Percentiles rank a stretch among this genome's conserved stretches.
Conservation (phyloP, 2,888 invertebrate species). For the Corbicula japonica region DNA sequence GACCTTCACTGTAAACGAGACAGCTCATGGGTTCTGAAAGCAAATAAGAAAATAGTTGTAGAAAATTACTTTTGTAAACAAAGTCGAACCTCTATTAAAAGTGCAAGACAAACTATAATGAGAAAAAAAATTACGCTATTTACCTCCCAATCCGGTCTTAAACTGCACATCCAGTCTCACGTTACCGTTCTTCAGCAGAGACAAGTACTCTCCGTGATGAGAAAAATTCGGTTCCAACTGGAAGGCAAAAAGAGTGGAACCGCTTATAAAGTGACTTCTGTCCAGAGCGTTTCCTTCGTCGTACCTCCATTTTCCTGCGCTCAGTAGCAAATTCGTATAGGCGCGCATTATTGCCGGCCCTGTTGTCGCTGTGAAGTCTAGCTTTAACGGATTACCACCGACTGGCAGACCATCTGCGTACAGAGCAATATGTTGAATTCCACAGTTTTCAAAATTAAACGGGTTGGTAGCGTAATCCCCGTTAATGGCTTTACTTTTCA, state of each 20-base stretch:
- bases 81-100: neutral
- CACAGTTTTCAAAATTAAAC: constrained; percentile 21
- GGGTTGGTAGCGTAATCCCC: constrained; percentile 39
- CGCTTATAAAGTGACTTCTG: constrained; percentile 11
- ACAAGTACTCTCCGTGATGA: constrained; percentile 34
- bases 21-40: too few species aligned
- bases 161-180: constrained; percentile 26
- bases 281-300: constrained; percentile 20
- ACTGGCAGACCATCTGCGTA: constrained; percentile 29
- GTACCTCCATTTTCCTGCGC: constrained; percentile 25
- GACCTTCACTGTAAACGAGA: neutral
- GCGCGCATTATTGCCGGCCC: constrained; percentile 22
- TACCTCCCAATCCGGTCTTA: constrained; percentile 7
- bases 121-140: neutral
- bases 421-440: constrained; percentile 14
- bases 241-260: constrained; percentile 22
- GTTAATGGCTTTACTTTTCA: constrained; percentile 16
- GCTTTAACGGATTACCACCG: constrained; percentile 21
- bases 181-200: constrained; percentile 20
- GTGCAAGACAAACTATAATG: neutral
- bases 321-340: constrained; percentile 12
- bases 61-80: neutral
- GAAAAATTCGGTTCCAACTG: constrained; percentile 35
- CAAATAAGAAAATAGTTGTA: neutral
- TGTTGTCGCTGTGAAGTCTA: constrained; percentile 1